Evolutionary conservation across 2,888 invertebrate species (phyloP).

Genomic region (Orthosia gothica): DNA sequence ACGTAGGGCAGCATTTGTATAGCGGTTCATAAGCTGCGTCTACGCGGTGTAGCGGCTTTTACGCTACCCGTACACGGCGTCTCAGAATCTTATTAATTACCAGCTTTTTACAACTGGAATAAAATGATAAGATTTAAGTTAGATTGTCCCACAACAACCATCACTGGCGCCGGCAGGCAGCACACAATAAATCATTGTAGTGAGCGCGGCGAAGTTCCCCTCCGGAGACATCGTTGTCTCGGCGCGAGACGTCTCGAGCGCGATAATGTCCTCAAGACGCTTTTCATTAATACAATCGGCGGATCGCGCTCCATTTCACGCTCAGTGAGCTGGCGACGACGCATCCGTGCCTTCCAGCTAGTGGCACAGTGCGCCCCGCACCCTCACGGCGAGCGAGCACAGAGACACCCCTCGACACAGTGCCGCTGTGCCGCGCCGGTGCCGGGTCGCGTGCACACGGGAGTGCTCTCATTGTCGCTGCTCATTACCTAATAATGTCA

Average conservation of each 20-base stretch:
- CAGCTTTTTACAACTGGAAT: not conserved
- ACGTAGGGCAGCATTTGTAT: not conserved
- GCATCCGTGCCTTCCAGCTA: slow-evolving; percentile 36
- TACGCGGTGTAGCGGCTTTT: not conserved
- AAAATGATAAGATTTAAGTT: not conserved
- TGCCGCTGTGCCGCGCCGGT: slow-evolving; percentile 7
- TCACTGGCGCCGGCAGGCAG: not conserved
- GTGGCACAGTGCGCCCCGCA: not conserved
- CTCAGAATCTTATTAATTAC: not conserved
- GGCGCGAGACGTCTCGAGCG: slow-evolving; percentile 28
- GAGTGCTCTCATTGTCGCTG: slow-evolving; percentile 61
- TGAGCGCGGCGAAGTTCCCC: slow-evolving; percentile 3
- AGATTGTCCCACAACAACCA: not conserved
- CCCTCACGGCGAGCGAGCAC: not conserved
- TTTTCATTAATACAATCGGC: slow-evolving; percentile 85
- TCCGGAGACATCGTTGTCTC: slow-evolving; percentile 8
- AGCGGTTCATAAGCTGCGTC: no score
- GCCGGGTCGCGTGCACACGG: slow-evolving; percentile 17
- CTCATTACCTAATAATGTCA: slow-evolving; percentile 70
- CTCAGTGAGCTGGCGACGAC: slow-evolving; percentile 49
- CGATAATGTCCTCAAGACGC: slow-evolving; percentile 74
- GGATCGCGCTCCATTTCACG: slow-evolving; percentile 73
- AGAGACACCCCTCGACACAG: slow-evolving; percentile 33
- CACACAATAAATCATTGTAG: slow-evolving; percentile 3
- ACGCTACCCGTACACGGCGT: not conserved